These are phyloP conservation scores for Lochmaea crataegi DNA, from an alignment of 2,888 invertebrate genomes.

Conservation along the genomic window DNA sequence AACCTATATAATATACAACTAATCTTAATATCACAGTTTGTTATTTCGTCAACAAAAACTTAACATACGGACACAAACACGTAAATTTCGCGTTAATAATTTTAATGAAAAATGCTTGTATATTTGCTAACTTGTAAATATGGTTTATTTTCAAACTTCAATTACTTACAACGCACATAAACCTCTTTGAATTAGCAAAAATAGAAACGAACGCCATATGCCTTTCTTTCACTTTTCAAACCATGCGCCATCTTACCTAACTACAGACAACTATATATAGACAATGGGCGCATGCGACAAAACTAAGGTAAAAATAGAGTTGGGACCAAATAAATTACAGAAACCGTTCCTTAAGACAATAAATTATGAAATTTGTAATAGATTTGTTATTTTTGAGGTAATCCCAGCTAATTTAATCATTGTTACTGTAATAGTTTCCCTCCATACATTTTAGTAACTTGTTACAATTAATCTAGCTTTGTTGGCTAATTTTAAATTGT, in stretches of 20 bases:
- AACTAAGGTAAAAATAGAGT: conserved; percentile 1
- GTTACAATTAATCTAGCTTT: too few relatives aligned
- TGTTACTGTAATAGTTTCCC: too few relatives aligned
- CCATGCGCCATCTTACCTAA: conserved; percentile 52
- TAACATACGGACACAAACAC: conserved; percentile 59
- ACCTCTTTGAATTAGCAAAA: conserved; percentile 57
- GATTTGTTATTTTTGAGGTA: too few relatives aligned
- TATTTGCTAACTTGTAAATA: conserved; percentile 50
- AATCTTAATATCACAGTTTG: conserved; percentile 62
- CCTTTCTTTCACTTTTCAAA: conserved; percentile 55
- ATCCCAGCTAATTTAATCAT: too few relatives aligned
- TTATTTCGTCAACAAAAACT: conserved; percentile 60
- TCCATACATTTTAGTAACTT: too few relatives aligned
- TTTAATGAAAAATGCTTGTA: conserved; percentile 50
- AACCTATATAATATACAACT: conserved; percentile 59
- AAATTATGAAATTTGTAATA: background rate
- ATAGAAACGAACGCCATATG: conserved; percentile 61
- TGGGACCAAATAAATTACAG: background rate
- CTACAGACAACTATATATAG: conserved; percentile 42
- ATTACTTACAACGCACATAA: conserved; percentile 52
- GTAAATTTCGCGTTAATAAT: conserved; percentile 50
- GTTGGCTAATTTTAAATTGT: too few relatives aligned
- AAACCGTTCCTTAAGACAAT: background rate
- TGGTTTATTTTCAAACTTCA: conserved; percentile 50
- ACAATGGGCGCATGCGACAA: conserved; percentile 30